Evolutionary conservation across 2,797 vertebrate genomes (phyloP).

Genomic region (Pachyuromys duprasi): DNA sequence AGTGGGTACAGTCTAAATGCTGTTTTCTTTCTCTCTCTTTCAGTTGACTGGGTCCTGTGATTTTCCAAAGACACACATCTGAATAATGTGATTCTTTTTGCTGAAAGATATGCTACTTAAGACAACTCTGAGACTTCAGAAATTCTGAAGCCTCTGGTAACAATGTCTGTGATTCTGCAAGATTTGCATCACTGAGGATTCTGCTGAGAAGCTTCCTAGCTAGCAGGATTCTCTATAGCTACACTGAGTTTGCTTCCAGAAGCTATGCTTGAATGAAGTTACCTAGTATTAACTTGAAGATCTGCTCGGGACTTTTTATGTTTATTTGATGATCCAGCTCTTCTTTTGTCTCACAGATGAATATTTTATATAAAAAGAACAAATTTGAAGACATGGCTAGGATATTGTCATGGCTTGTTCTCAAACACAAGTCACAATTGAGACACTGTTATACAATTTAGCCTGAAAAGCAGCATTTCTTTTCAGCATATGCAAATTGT

Average conservation of each 20-base stretch:
- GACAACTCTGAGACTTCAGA: background rate
- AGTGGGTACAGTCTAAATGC: background rate
- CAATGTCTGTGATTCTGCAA: background rate
- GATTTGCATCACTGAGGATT: background rate
- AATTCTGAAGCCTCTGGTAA: background rate
- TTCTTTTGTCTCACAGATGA: constrained; percentile 51
- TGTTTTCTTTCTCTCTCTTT: background rate
- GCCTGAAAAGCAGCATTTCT: background rate
- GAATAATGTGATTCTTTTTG: background rate
- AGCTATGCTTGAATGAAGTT: constrained; percentile 29
- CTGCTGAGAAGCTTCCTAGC: background rate
- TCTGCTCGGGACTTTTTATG: background rate
- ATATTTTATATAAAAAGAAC: constrained; percentile 29
- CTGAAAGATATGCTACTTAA: constrained; percentile 20
- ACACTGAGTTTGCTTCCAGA: background rate
- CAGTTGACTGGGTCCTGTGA: background rate
- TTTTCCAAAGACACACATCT: background rate
- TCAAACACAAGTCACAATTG: background rate
- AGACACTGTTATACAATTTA: background rate
- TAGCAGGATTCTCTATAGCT: background rate
- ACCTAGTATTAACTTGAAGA: constrained; percentile 37
- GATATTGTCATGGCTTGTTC: background rate
- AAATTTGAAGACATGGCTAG: constrained; percentile 1
- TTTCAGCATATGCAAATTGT: background rate
- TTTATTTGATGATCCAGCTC: constrained; percentile 31